phyloP scores from a whole-genome alignment of 2,888 invertebrate species.

The Helobdella robusta region DNA sequence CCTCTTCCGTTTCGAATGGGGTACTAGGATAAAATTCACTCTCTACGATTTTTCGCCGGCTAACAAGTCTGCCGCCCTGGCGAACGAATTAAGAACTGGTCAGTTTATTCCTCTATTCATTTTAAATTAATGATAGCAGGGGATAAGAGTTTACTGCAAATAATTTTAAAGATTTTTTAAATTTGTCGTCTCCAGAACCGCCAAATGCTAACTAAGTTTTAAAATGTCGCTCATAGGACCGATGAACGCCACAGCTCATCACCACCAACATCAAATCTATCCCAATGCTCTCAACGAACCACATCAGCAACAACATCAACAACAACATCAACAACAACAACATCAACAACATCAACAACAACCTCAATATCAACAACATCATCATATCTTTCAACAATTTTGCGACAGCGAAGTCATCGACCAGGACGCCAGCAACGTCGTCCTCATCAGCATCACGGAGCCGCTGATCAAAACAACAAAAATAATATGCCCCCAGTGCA shows the following conservation, averaged over 20 bases:
- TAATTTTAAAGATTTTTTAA: too few relatives aligned
- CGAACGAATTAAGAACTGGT: too few relatives aligned
- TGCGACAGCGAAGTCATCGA: not conserved
- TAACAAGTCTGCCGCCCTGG: too few relatives aligned
- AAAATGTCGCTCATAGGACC: too few relatives aligned
- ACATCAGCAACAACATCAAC: not conserved
- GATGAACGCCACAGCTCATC: not conserved
- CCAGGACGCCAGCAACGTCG: not conserved
- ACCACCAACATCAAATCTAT: not conserved
- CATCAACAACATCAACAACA: too few relatives aligned
- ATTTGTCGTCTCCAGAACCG: too few relatives aligned
- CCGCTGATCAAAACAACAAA: not conserved
- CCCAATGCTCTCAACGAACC: not conserved
- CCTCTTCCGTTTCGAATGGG: not conserved
- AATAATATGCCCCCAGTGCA: not conserved
- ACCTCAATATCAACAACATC: not conserved
- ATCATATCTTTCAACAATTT: not conserved
- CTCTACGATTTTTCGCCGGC: conserved; percentile 16
- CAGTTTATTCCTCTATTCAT: too few relatives aligned
- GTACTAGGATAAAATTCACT: not conserved
- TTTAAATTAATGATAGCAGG: too few relatives aligned
- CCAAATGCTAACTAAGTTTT: too few relatives aligned
- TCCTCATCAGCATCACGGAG: too few relatives aligned
- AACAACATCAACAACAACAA: conserved; percentile 6
- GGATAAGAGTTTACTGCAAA: too few relatives aligned